Evolutionary conservation across 2,888 invertebrate genomes (phyloP), one percentile per base, ranked within the genome.

Genomic region (Diplazon laetatorius): DNA sequence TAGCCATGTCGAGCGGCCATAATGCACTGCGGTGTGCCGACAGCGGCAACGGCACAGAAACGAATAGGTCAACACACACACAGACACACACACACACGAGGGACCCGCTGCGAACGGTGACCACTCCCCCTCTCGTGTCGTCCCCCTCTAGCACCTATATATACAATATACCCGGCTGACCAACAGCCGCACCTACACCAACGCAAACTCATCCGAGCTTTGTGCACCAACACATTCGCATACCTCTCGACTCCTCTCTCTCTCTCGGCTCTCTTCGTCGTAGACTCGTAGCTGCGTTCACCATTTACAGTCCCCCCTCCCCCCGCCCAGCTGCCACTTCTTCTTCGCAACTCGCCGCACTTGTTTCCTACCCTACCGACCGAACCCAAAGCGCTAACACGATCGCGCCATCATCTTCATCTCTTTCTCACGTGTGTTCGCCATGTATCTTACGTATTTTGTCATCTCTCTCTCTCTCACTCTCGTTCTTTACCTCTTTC

Each of bases 31-130:
- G 83, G 70, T 78, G 71, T 66, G n/a, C 75, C 62, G 74, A 2
- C 78, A 66, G 66, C 78, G 78, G 81, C 86, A 81, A 82, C 87
- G 85, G 84, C 86, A 86, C 88, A 86, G 87, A 86, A 89, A 88
- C 87, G 90, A 89, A 90, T 90, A 90, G 89, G 89, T 89, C 90
- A 89, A 87, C 89, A 86, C 89, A 87, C 84, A 80, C 79, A 87
- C n/a, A 87, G 87, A 86, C 88, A n/a, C n/a, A n/a, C n/a, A n/a
- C n/a, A n/a, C n/a, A n/a, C n/a, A n/a, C n/a, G n/a, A n/a, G n/a
- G n/a, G n/a, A n/a, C n/a, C n/a, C n/a, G n/a, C 86, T 86, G 76
- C 76, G 76, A 82, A 82, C 83, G 83, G 85, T 89, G 89, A 89
- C 90, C 90, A 90, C 90, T 90, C 89, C 90, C 87, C 87, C 87